A percentile compares a stretch with the other conserved stretches of the same genome.
phyloP scores from a whole-genome alignment of 2,113 vertebrate species.

The Phaethornis superciliosus region DNA sequence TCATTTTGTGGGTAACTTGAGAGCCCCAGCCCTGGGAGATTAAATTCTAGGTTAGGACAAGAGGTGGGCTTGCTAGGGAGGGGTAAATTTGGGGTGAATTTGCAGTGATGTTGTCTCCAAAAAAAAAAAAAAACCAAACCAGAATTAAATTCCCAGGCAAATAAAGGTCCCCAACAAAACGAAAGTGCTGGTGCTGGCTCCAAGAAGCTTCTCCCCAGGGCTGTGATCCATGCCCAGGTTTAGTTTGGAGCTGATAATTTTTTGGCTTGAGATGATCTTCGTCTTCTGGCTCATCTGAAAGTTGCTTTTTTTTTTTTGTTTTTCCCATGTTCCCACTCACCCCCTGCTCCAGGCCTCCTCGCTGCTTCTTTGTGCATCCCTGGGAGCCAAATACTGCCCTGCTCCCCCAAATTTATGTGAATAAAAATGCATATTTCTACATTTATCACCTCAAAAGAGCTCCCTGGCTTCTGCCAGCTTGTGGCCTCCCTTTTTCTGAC shows the following conservation, averaged over 20 bases:
- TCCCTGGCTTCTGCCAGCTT: not conserved
- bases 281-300: rapidly evolving
- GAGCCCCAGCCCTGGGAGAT: not conserved
- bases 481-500: rapidly evolving
- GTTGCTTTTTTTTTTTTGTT: not conserved
- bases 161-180: rapidly evolving
- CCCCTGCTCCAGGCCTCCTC: not conserved
- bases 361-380: rapidly evolving
- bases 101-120: not conserved
- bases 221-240: rapidly evolving
- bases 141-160: not conserved
- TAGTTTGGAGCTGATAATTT: not conserved
- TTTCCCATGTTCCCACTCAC: not conserved
- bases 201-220: rapidly evolving
- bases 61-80: not conserved
- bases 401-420: not conserved
- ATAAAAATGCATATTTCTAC: no score
- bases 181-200: not conserved
- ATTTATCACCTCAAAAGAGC: not conserved
- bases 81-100: not conserved
- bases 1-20: rapidly evolving
- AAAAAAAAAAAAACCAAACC: not conserved
- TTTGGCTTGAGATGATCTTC: not conserved
- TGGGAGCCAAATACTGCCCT: not conserved
- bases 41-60: not conserved